These are phyloP conservation scores for Melikaiella ostensackeni DNA, from an alignment of 2,888 invertebrate species.

Conservation along the genomic window DNA sequence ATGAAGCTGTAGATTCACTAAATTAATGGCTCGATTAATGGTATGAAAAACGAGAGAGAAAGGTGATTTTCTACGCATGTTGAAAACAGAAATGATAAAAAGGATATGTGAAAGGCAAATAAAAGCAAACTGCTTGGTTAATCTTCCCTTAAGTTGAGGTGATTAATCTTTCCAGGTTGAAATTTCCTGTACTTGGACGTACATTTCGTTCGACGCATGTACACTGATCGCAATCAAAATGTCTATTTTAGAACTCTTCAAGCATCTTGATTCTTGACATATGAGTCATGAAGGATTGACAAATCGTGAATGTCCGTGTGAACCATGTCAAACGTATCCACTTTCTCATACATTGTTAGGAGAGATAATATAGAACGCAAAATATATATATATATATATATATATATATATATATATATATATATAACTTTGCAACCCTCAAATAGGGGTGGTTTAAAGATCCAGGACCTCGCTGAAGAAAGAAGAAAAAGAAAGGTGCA, in stretches of 20 bases:
- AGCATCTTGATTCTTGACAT: not conserved
- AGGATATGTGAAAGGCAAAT: not conserved
- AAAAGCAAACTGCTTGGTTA: not conserved
- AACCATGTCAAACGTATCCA: not conserved
- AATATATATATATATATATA: too few relatives aligned
- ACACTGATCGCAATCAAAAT: not conserved
- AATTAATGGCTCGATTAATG: too few relatives aligned
- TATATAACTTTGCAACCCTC: too few relatives aligned
- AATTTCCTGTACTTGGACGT: not conserved
- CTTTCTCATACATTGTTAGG: not conserved
- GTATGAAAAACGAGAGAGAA: not conserved
- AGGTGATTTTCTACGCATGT: not conserved
- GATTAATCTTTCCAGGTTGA: not conserved
- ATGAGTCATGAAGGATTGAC: not conserved
- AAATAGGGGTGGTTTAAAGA: too few relatives aligned
- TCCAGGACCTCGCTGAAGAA: too few relatives aligned
- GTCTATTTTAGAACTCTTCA: not conserved
- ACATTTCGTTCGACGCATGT: not conserved
- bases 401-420: too few relatives aligned
- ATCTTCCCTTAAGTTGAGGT: not conserved
- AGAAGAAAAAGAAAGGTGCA: not conserved
- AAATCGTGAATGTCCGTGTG: not conserved
- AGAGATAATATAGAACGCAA: too few relatives aligned
- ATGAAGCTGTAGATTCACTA: too few relatives aligned
- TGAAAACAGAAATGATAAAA: not conserved